Base-by-base conservation (phyloP, 1,140 invertebrate genomes). In the Holotrichia oblita region DNA sequence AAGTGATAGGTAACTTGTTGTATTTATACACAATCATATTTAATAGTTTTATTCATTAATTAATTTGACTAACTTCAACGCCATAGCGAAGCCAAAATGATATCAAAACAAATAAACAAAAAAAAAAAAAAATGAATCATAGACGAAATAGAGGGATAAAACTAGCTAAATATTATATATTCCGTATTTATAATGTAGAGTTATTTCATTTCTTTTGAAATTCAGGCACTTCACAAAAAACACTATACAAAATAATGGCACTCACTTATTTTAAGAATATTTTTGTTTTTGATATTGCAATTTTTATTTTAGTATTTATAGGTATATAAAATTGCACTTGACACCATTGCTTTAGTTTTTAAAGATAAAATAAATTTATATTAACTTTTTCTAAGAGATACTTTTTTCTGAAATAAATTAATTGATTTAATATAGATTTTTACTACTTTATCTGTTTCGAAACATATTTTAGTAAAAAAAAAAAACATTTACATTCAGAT, bases 231-330 rank as follows among this genome's bases (percentile, higher is more conserved):
- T 48, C 3, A 48, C n/a, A 48, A n/a, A 48, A 48, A 3, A 48
- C 4, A 20, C 22, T 64, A 64, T 64, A 64, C 61, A 64, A 64
- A 64, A 64, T 64, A 64, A 64, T 64, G 61, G 61, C 61, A 64
- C 61, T 22, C 4, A 59, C 40, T 59, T n/a, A 59, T 14, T 7
- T 59, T 7, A 59, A 59, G 14, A 14, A n/a, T 48, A 48, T 48
- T 3, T n/a, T 48, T 12, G 8, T 64, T 64, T 61, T 64, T 22
- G 61, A 64, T 64, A 64, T 64, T 64, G 61, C 61, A 27, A 64
- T 20, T 12, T 64, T 64, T 64, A 9, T 22, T 24, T 20, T 48
- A 14, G 0, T 0, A 48, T 48, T 48, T 14, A 12, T 48, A n/a
- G 22, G n/a, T n/a, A n/a, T n/a, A n/a, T n/a, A 20, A 20, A 17